Evolutionary conservation across 2,797 vertebrate species (phyloP), one percentile per base, ranked within the genome.

Genomic region (Pangasius macronema): DNA sequence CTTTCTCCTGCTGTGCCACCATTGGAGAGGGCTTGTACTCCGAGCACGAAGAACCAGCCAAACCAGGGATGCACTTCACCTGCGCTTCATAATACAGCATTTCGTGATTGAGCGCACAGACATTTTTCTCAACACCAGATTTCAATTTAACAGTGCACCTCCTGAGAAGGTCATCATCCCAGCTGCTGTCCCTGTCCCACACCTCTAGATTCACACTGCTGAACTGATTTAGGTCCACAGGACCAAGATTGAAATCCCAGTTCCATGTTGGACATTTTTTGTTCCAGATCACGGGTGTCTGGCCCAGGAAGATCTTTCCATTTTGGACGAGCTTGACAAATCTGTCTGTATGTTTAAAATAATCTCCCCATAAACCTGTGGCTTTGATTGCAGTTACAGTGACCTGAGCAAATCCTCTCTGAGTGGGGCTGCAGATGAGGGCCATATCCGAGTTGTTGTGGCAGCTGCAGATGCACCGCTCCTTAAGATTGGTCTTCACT

Each of bases 161-260:
- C 0, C 97, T 97, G 3, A 98, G 89, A 1, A 95, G 93, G 89
- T 98, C 96, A 0, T 98, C 96, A 0, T 97, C 55, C 55, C 55
- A 57, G 20, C 55, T 20, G 6, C 2, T 85, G 93, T 97, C 97
- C 80, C 94, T 51, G 8, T 98, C 97, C 97, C 97, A 98, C 61
- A 97, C 96, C 87, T 96, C 94, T 24, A 96, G 93, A 59, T 83
- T 89, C n/a, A 96, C 73, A 8, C 1, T 89, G 0, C 11, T 49
- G 0, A 27, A 90, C 0, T 9, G 4, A 0, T 94, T 91, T 39
- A 96, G 9, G 46, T 94, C 91, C 20, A 91, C 88, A 0, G 84
- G 0, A 8, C 94, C 95, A 2, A 97, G 85, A 82, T 96, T 92
- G 0, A 96, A 11, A 0, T 7, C n/a, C 0, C 0, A 3, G 1